These are phyloP conservation scores for Drosophila sp. DNA, from an alignment of 1,140 invertebrate species.

Conservation along the genomic window DNA sequence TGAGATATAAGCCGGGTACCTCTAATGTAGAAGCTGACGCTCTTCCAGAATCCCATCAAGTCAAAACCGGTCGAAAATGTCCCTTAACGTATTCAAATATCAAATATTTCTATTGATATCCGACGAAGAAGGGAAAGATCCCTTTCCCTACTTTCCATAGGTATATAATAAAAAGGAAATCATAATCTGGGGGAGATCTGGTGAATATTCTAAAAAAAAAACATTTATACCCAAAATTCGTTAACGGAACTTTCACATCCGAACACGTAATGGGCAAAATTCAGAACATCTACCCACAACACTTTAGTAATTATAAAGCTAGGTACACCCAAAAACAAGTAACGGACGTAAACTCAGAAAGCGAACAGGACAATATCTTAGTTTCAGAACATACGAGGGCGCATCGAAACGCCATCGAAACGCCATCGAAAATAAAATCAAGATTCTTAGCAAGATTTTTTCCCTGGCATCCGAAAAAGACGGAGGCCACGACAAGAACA, in stretches of 20 bases:
- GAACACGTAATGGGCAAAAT: no score
- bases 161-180: conserved; percentile 9
- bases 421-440: conserved; percentile 15
- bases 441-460: conserved; percentile 16
- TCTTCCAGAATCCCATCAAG: conserved; percentile 45
- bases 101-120: conserved; percentile 3
- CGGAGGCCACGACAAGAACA: neutral
- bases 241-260: conserved; percentile 3
- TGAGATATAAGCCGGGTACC: conserved; percentile 83
- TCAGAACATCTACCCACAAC: no score
- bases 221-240: conserved; percentile 14
- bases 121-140: conserved; percentile 1
- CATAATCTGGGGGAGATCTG: conserved; percentile 3
- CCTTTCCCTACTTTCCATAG: conserved; percentile 12
- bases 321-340: no score
- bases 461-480: conserved; percentile 7
- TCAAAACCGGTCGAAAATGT: neutral
- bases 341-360: conserved; percentile 17
- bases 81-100: no score
- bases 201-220: conserved; percentile 15
- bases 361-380: conserved; percentile 6
- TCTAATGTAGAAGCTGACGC: conserved; percentile 74
- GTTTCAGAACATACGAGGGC: conserved; percentile 19
- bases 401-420: neutral
- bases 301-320: no score